Evolutionary conservation across 2,113 vertebrate species (phyloP).

Genomic region (Nibea albiflora): DNA sequence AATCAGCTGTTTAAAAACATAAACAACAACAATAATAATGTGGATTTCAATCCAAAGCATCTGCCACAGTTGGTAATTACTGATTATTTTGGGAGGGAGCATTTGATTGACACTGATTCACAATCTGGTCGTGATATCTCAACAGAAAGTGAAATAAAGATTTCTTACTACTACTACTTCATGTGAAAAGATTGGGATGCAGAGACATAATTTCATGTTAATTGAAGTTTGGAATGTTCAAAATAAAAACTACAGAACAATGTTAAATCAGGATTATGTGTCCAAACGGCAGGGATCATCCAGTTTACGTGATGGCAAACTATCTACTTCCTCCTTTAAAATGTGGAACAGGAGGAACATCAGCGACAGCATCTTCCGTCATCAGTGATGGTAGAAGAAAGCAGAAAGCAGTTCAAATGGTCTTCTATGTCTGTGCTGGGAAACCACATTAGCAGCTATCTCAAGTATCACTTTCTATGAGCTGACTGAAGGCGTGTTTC

Average conservation of each 20-base stretch:
- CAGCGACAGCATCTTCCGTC: neutral
- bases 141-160: neutral
- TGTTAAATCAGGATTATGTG: neutral
- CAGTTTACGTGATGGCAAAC: neutral
- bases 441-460: neutral
- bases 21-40: conserved; percentile 11
- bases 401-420: neutral
- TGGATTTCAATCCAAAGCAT: conserved; percentile 38
- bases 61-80: neutral
- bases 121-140: neutral
- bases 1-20: conserved; percentile 11
- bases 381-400: neutral
- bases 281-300: neutral
- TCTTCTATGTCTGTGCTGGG: neutral
- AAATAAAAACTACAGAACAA: neutral
- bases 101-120: neutral
- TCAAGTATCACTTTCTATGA: neutral
- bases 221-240: conserved; percentile 54
- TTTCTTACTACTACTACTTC: neutral
- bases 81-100: neutral
- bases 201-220: conserved; percentile 20
- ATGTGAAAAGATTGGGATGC: neutral
- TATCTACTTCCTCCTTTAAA: neutral
- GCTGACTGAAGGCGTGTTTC: neutral
- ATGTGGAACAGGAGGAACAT: neutral